These are phyloP conservation scores for Drosophila leonis DNA, from an alignment of 2,888 invertebrate species.

Conservation along the genomic window DNA sequence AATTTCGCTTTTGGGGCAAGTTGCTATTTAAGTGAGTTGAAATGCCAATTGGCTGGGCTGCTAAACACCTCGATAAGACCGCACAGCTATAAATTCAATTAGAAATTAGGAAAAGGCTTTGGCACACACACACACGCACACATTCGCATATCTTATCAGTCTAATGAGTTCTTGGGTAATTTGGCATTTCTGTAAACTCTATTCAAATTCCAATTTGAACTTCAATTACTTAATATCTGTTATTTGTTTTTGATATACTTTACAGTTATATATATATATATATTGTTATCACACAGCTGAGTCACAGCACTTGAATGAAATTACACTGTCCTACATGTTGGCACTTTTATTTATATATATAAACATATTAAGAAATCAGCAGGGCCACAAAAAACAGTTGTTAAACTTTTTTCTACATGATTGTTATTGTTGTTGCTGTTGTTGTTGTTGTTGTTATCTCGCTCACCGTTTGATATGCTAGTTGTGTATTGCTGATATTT, in stretches of 20 bases:
- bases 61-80: conserved; percentile 56
- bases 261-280: not conserved
- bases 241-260: conserved; percentile 15
- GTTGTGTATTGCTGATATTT: not conserved
- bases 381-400: conserved; percentile 33
- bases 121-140: not conserved
- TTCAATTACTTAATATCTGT: conserved; percentile 21
- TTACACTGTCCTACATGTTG: conserved; percentile 33
- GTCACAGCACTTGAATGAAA: conserved; percentile 54
- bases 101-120: conserved; percentile 47
- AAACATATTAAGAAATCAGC: conserved; percentile 13
- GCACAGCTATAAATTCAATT: conserved; percentile 66
- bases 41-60: conserved; percentile 18
- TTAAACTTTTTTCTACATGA: not conserved
- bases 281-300: conserved; percentile 43
- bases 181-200: conserved; percentile 35
- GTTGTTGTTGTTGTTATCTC: conserved; percentile 45
- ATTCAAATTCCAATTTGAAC: conserved; percentile 7
- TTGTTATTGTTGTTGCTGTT: not conserved
- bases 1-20: conserved; percentile 11
- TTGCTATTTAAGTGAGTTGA: not conserved
- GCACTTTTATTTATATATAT: not conserved
- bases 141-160: conserved; percentile 67
- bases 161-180: conserved; percentile 61
- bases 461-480: conserved; percentile 54